Base-by-base conservation (phyloP, 2,888 invertebrate genomes). In the Cryptus viduatorius region DNA sequence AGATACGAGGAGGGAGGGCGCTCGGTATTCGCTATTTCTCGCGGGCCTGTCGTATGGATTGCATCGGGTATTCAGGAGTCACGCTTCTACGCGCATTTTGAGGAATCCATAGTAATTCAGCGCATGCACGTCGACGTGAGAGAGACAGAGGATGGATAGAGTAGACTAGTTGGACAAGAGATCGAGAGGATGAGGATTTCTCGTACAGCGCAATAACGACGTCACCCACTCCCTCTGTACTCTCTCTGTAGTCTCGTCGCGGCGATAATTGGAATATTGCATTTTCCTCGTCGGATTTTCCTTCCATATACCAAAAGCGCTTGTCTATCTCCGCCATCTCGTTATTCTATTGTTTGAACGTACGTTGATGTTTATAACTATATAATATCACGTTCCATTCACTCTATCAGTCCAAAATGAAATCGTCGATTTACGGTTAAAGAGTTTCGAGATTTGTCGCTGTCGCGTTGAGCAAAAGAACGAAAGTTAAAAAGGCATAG, bases 251-350 rank as follows among this genome's bases (percentile, higher is more conserved):
- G 65, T 79, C 76, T 71, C 50, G 67, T 73, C 72, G 44, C 37
- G 68, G 56, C 37, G 73, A 64, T 84, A 77, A 84, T 84, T 79
- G 72, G 77, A 79, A 80, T 80, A 84, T 84, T 84, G 83, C 83
- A 84, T 84, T 83, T 80, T 72, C 59, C 65, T 14, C 75, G 68
- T 65, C 44, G 83, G 24, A 61, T 61, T 61, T 61, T 31, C 61
- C 61, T 29, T 61, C 29, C 31, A 29, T 14, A 14, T 29, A 12
- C 61, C 14, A 37, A 61, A 61, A 61, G 61, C 61, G 29, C 31
- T 61, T 61, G 61, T 61, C 61, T 31, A n/a, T 61, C 59, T 29
- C 14, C 29, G 29, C 59, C 14, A 12, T 31, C 31, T 61, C 24
- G 56, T 56, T 56, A 56, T 56, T 24, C 24, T 56, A 24, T 56